These are phyloP conservation scores for Priocnemis perturbator DNA, from an alignment of 2,888 invertebrate genomes.

Conservation along the genomic window DNA sequence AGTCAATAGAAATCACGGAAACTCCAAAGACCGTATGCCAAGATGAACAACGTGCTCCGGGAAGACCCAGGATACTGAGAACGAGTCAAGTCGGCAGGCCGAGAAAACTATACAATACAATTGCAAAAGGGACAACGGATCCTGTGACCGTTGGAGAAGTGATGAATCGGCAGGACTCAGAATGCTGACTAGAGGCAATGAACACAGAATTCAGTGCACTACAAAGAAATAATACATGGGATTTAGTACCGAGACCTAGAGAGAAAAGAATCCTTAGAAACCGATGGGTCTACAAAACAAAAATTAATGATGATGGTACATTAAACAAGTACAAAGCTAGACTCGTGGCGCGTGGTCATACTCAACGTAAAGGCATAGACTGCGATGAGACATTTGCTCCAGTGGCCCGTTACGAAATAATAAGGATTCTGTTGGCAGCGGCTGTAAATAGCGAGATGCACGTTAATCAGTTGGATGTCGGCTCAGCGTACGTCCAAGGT, in stretches of 20 bases:
- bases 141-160: constrained; percentile 8
- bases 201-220: constrained; percentile 22
- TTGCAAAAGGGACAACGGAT: background rate
- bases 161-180: constrained; percentile 11
- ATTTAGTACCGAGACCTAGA: constrained; percentile 25
- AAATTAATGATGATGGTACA: constrained; percentile 29
- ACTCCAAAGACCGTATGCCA: background rate
- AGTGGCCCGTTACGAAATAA: constrained; percentile 28
- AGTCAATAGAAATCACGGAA: constrained; percentile 6
- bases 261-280: constrained; percentile 27
- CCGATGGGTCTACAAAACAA: constrained; percentile 35
- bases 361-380: constrained; percentile 42
- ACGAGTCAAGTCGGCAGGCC: constrained; percentile 34
- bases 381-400: constrained; percentile 41
- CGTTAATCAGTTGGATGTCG: constrained; percentile 47
- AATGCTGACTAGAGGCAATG: constrained; percentile 26
- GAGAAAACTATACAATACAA: constrained; percentile 26
- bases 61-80: constrained; percentile 22
- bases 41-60: constrained; percentile 17
- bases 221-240: constrained; percentile 33
- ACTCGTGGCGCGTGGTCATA: constrained; percentile 38
- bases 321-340: constrained; percentile 37
- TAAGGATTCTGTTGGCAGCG: constrained; percentile 29
- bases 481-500: constrained; percentile 51
- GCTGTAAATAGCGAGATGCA: constrained; percentile 33